Evolutionary conservation across 2,113 vertebrate genomes (phyloP).

Genomic region (Petroica traversi): DNA sequence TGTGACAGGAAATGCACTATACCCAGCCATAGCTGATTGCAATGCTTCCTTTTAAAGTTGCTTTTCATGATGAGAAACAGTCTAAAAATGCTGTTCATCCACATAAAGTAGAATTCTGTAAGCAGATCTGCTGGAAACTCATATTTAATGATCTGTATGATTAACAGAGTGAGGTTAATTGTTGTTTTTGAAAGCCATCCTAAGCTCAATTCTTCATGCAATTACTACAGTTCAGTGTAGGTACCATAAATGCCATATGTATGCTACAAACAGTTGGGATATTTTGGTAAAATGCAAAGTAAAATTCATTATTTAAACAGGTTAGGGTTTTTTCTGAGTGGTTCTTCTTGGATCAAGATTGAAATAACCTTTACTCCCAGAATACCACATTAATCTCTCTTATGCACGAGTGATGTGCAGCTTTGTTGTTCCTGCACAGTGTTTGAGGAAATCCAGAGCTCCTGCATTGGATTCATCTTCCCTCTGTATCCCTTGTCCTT

Average conservation of each 20-base stretch:
- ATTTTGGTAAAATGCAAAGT: background rate
- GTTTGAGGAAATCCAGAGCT: background rate
- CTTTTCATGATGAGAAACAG: slow-evolving; percentile 49
- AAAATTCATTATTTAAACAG: background rate
- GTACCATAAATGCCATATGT: background rate
- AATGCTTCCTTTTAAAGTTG: slow-evolving; percentile 51
- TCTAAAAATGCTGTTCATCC: slow-evolving; percentile 52
- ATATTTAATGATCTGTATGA: background rate
- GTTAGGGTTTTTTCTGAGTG: background rate
- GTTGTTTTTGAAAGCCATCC: slow-evolving; percentile 19
- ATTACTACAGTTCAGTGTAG: background rate
- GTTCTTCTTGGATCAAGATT: background rate
- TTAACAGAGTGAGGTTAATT: background rate
- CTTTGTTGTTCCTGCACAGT: background rate
- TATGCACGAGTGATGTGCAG: background rate
- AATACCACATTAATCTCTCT: background rate
- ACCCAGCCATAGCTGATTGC: slow-evolving; percentile 70
- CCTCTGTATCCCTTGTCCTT: background rate
- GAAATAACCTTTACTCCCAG: background rate
- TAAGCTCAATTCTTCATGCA: background rate
- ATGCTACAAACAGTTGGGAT: background rate
- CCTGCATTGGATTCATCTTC: background rate
- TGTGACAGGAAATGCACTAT: slow-evolving; percentile 74
- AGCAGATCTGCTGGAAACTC: slow-evolving; percentile 40
- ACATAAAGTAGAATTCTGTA: slow-evolving; percentile 22